Conservation (phyloP, 2,797 vertebrate genomes). For the Malurus leucopterus region DNA sequence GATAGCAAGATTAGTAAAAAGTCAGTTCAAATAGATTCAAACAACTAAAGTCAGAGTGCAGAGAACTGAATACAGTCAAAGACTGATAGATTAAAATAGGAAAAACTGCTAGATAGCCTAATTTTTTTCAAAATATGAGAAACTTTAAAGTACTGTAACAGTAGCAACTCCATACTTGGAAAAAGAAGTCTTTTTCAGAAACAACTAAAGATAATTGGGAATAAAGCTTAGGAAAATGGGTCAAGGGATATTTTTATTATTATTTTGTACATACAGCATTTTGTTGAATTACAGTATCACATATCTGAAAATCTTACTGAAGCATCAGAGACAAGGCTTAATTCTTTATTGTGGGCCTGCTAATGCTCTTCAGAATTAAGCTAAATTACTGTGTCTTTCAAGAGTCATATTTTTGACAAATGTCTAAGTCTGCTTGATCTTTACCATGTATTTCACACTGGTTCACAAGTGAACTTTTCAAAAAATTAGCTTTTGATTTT, state of each 20-base stretch:
- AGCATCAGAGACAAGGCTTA: constrained; percentile 30
- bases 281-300: constrained; percentile 29
- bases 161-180: background rate
- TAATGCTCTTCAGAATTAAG: constrained; percentile 55
- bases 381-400: constrained; percentile 53
- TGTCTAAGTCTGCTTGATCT: constrained; percentile 58
- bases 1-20: background rate
- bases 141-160: background rate
- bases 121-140: background rate
- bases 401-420: constrained; percentile 53
- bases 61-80: background rate
- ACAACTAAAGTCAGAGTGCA: background rate
- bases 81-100: background rate
- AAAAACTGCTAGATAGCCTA: background rate
- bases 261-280: constrained; percentile 13
- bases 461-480: constrained; percentile 25
- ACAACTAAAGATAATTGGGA: constrained; percentile 36
- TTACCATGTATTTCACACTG: constrained; percentile 5
- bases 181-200: background rate
- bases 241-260: constrained; percentile 45
- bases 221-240: constrained; percentile 43
- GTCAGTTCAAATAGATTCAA: background rate
- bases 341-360: constrained; percentile 49
- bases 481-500: constrained; percentile 55
- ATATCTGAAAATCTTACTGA: constrained; percentile 53